Evolutionary conservation across 2,113 vertebrate genomes (phyloP).

Genomic region (Ornithorhynchus anatinus): DNA sequence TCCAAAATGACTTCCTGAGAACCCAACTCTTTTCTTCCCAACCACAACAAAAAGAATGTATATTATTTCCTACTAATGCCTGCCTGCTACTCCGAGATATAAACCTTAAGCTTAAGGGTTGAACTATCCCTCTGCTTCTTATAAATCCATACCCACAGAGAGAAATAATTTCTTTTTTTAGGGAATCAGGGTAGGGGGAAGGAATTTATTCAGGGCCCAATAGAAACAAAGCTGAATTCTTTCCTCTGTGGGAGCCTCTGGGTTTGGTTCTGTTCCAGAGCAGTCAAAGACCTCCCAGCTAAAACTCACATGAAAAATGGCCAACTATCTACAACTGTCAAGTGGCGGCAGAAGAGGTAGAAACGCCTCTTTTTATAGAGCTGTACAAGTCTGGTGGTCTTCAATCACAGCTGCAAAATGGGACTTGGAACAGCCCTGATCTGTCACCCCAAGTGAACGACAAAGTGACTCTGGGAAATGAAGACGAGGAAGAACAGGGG

Average conservation of each 20-base stretch:
- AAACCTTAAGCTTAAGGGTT: constrained; percentile 33
- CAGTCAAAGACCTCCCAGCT: neutral
- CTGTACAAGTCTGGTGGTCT: constrained; percentile 6
- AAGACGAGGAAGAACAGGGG: fast-evolving
- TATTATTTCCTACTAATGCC: no score
- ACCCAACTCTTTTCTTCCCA: neutral
- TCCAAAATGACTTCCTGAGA: no score
- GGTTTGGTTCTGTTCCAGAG: neutral
- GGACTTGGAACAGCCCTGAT: neutral
- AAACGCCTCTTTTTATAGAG: constrained; percentile 6
- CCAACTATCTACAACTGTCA: neutral
- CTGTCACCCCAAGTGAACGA: neutral
- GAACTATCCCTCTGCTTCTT: constrained; percentile 35
- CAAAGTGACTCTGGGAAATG: constrained; percentile 17
- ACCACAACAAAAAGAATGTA: no score
- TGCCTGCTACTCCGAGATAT: constrained; percentile 12
- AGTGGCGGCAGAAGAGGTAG: neutral
- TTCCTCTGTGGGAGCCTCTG: constrained; percentile 29
- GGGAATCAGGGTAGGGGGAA: no score
- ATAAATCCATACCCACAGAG: constrained; percentile 3
- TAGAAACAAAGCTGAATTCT: constrained; percentile 32
- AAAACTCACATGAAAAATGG: constrained; percentile 34
- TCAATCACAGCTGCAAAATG: constrained; percentile 28
- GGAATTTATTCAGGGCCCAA: constrained; percentile 2
- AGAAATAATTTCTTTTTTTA: constrained; percentile 44